Conservation (phyloP, 2,888 invertebrate genomes). For the Aelia acuminata region DNA sequence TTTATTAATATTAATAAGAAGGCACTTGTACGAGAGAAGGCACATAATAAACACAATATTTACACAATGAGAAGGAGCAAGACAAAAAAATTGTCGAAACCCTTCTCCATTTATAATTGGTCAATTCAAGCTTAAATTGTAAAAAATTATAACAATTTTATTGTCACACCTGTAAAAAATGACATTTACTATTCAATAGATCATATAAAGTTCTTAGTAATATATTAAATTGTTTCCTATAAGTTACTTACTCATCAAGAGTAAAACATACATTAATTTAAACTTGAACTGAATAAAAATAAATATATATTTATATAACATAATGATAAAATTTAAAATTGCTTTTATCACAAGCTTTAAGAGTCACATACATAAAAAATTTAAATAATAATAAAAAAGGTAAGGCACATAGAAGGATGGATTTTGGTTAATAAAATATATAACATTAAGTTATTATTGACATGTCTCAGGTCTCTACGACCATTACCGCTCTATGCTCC, state of each 20-base stretch:
- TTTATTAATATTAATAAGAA: conserved; percentile 46
- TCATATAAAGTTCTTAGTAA: background rate
- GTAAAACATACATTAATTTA: background rate
- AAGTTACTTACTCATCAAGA: background rate
- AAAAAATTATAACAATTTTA: background rate
- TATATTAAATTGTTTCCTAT: background rate
- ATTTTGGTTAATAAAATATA: conserved; percentile 57
- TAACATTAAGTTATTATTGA: conserved; percentile 45
- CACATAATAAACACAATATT: conserved; percentile 47
- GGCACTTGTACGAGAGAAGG: conserved; percentile 48
- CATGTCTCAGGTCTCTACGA: conserved; percentile 48
- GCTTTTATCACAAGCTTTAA: conserved; percentile 58
- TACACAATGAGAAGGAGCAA: background rate
- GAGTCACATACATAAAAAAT: conserved; percentile 57
- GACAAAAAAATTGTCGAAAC: background rate
- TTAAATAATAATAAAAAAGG: conserved; percentile 51
- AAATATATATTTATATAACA: conserved; percentile 46
- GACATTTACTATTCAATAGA: background rate
- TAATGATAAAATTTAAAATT: conserved; percentile 47
- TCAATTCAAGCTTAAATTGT: conserved; percentile 7
- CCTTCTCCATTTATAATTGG: conserved; percentile 36
- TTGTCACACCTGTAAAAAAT: background rate
- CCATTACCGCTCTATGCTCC: conserved; percentile 37
- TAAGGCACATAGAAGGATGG: conserved; percentile 61
- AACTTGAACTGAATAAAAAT: conserved; percentile 52